phyloP scores from a whole-genome alignment of 2,113 vertebrate genomes.

The Scortum barcoo region DNA sequence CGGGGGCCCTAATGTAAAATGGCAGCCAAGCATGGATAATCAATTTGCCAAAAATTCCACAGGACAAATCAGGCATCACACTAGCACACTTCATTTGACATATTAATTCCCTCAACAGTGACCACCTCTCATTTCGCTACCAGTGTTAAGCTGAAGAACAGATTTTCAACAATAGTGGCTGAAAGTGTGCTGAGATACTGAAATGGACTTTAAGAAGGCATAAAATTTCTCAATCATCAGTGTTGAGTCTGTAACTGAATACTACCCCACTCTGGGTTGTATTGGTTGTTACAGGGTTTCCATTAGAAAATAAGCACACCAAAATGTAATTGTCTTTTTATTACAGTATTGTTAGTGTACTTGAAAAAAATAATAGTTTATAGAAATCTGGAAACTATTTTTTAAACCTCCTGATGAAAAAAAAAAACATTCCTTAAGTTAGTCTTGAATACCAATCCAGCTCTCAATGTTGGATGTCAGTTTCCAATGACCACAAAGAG shows the following conservation, averaged over 20 bases:
- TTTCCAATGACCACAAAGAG: neutral
- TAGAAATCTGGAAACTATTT: neutral
- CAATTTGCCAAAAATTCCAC: constrained; percentile 47
- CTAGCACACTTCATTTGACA: constrained; percentile 20
- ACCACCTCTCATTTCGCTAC: neutral
- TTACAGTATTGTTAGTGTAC: neutral
- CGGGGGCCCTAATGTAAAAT: constrained; percentile 42
- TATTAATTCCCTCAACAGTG: constrained; percentile 10
- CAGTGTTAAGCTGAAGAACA: neutral
- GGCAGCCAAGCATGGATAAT: constrained; percentile 58
- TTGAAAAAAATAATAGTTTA: neutral
- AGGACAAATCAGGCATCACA: constrained; percentile 18
- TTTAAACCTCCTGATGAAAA: neutral
- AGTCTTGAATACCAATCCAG: neutral
- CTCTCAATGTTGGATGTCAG: neutral
- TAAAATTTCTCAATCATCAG: neutral
- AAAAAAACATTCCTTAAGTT: neutral
- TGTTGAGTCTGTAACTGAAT: neutral
- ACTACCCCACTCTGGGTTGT: neutral
- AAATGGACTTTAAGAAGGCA: neutral
- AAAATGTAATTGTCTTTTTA: neutral
- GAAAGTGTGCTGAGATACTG: neutral
- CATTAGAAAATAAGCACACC: neutral
- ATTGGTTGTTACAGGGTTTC: neutral
- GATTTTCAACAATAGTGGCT: neutral